A percentile compares a stretch with the other conserved stretches of the same genome.
phyloP scores from a whole-genome alignment of 1,140 invertebrate species.

The Calliphora vicina region DNA sequence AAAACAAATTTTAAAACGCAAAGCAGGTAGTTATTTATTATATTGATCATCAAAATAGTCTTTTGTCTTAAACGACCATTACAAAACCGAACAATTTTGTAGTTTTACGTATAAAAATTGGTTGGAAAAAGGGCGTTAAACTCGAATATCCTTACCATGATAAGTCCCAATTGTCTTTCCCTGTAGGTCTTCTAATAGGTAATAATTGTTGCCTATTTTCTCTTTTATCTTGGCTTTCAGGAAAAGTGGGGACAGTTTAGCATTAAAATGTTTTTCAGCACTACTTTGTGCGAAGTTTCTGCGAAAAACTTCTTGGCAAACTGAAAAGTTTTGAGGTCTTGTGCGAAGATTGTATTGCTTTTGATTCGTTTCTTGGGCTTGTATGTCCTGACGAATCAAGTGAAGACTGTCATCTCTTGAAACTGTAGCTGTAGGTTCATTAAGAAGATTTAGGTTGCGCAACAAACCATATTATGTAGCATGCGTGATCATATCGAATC shows the following conservation, averaged over 20 bases:
- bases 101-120: too few species aligned
- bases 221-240: neutral
- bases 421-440: neutral
- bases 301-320: neutral
- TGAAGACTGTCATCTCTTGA: too few species aligned
- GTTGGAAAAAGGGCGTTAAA: too few species aligned
- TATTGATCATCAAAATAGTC: too few species aligned
- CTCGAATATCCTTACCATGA: neutral
- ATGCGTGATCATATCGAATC: slow-evolving; percentile 37
- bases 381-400: too few species aligned
- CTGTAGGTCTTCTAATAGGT: neutral
- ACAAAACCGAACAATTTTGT: too few species aligned
- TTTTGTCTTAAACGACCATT: too few species aligned
- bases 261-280: neutral
- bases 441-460: neutral
- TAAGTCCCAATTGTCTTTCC: neutral
- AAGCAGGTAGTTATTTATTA: too few species aligned
- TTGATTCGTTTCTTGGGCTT: neutral
- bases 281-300: neutral
- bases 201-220: neutral
- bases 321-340: neutral
- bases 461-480: neutral
- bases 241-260: neutral
- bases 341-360: neutral
- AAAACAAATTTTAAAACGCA: too few species aligned